Percentiles rank a stretch among this genome's conserved stretches.
Evolutionary conservation across 2,797 vertebrate genomes (phyloP).

Genomic region (Arctocebus calabarensis): DNA sequence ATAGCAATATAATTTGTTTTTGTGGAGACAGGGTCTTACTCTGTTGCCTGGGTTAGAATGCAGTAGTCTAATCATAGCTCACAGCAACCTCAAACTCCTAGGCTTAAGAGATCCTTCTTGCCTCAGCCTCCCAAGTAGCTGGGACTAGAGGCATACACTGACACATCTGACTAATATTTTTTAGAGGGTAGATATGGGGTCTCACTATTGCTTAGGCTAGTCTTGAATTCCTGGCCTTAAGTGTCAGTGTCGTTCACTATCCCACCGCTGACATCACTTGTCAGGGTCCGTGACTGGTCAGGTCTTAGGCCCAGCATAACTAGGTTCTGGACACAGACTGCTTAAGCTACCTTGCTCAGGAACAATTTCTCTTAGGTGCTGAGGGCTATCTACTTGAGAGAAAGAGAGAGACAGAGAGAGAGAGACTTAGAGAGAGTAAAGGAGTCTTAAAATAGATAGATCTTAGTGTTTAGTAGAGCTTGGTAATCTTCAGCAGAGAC

Average conservation of each 20-base stretch:
- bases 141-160: neutral
- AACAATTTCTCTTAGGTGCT: no score
- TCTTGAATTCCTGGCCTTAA: neutral
- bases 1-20: constrained; percentile 19
- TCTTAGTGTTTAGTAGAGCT: no score
- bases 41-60: neutral
- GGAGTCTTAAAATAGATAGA: no score
- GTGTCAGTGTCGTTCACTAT: neutral
- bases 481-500: no score
- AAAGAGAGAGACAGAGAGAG: no score
- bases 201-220: neutral
- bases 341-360: no score
- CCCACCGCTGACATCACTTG: no score
- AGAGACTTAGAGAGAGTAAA: no score
- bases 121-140: neutral
- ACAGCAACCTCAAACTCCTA: neutral
- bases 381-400: no score
- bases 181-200: neutral
- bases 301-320: no score
- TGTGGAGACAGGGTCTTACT: neutral
- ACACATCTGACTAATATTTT: neutral
- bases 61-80: neutral
- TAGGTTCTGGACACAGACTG: no score
- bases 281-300: no score
- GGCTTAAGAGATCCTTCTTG: neutral